Evolutionary conservation across 2,888 invertebrate species (phyloP).

Genomic region (Synergus japonicus): DNA sequence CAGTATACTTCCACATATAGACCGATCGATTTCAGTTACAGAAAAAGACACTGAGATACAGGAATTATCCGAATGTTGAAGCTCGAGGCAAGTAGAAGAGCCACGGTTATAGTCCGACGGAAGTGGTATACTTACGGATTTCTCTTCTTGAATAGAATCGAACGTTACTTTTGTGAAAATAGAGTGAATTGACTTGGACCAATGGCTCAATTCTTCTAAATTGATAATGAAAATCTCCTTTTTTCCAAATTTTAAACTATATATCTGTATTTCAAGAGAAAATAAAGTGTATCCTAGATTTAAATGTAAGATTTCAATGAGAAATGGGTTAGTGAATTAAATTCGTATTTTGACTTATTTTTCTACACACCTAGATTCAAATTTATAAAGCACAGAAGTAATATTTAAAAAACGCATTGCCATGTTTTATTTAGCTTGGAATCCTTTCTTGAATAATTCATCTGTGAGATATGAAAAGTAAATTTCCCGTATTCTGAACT

Average conservation of each 20-base stretch:
- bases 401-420: not conserved
- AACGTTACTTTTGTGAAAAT: not conserved
- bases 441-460: not conserved
- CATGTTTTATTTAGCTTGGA: not conserved
- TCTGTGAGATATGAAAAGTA: not conserved
- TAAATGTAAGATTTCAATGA: no score
- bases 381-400: not conserved
- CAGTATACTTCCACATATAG: constrained; percentile 56
- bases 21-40: constrained; percentile 49
- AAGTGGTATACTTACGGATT: constrained; percentile 16
- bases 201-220: not conserved
- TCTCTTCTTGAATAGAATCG: constrained; percentile 11
- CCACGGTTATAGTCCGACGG: constrained; percentile 52
- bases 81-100: constrained; percentile 51
- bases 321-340: no score
- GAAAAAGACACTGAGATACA: constrained; percentile 50
- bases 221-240: no score
- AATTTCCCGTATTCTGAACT: not conserved
- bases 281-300: no score
- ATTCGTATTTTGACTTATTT: not conserved
- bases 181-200: not conserved
- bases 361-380: no score
- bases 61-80: constrained; percentile 50
- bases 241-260: no score
- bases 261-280: no score